phyloP scores from a whole-genome alignment of 2,888 invertebrate genomes.

The Allygus modestus region DNA sequence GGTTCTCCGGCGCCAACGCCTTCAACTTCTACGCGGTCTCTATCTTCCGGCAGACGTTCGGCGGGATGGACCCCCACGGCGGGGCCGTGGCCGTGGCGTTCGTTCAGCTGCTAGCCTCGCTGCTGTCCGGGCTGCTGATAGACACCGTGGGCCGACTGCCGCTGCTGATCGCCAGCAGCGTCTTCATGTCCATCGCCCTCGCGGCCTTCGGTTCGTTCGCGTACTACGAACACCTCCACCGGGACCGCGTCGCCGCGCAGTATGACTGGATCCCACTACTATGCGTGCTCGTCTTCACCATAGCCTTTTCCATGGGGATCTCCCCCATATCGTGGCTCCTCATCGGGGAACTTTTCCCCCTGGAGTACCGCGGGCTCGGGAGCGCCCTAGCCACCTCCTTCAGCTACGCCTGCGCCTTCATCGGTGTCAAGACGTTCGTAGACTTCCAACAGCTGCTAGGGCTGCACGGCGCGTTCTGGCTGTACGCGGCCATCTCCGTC shows the following conservation, averaged over 20 bases:
- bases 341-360: constrained; percentile 89
- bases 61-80: constrained; percentile 88
- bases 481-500: constrained; percentile 90
- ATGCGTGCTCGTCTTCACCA: constrained; percentile 89
- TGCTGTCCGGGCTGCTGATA: constrained; percentile 88
- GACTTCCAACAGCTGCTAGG: constrained; percentile 88
- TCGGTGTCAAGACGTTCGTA: constrained; percentile 91
- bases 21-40: constrained; percentile 92
- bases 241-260: constrained; percentile 74
- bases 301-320: constrained; percentile 92
- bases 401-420: constrained; percentile 91
- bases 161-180: constrained; percentile 88
- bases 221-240: constrained; percentile 85
- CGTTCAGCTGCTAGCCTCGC: constrained; percentile 90
- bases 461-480: constrained; percentile 91
- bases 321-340: constrained; percentile 93
- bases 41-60: constrained; percentile 91
- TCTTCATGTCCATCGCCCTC: constrained; percentile 91
- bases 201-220: constrained; percentile 91
- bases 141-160: constrained; percentile 92
- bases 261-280: constrained; percentile 90
- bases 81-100: constrained; percentile 92
- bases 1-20: constrained; percentile 86
- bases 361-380: constrained; percentile 91
- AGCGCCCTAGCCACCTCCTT: constrained; percentile 92